These are phyloP conservation scores for Thera obeliscata DNA, from an alignment of 2,888 invertebrate species.

Conservation along the genomic window DNA sequence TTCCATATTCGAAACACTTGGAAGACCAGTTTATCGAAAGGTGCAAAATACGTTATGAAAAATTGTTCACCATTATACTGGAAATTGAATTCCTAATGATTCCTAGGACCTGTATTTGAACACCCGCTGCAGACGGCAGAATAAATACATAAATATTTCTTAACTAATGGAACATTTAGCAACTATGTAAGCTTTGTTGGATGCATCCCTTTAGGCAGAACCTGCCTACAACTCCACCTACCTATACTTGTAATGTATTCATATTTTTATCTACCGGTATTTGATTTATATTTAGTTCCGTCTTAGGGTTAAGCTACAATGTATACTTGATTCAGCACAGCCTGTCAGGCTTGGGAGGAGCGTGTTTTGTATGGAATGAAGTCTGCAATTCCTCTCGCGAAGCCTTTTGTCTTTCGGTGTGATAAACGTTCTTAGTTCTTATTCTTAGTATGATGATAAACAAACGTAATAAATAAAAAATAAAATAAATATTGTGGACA, in stretches of 20 bases:
- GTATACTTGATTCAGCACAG: background rate
- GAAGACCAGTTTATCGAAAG: constrained; percentile 29
- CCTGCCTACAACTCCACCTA: background rate
- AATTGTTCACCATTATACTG: constrained; percentile 34
- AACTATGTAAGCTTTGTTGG: constrained; percentile 6
- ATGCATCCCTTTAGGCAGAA: background rate
- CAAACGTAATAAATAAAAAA: no score
- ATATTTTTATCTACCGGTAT: constrained; percentile 28
- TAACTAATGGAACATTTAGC: constrained; percentile 2
- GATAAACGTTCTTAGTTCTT: no score
- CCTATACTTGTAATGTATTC: constrained; percentile 8
- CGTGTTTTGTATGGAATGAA: background rate
- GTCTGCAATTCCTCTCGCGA: background rate
- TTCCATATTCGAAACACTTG: background rate
- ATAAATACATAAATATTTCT: constrained; percentile 26
- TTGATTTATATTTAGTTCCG: constrained; percentile 30
- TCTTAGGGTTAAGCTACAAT: constrained; percentile 13
- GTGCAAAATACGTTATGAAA: constrained; percentile 39
- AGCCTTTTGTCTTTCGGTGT: background rate
- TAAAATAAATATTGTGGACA: no score
- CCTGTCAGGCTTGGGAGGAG: background rate
- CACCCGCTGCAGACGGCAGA: constrained; percentile 24
- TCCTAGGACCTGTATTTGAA: constrained; percentile 30
- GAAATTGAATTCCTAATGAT: constrained; percentile 39
- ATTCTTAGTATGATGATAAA: no score